Conservation (phyloP, 2,797 vertebrate genomes). For the Molossus molossus region DNA sequence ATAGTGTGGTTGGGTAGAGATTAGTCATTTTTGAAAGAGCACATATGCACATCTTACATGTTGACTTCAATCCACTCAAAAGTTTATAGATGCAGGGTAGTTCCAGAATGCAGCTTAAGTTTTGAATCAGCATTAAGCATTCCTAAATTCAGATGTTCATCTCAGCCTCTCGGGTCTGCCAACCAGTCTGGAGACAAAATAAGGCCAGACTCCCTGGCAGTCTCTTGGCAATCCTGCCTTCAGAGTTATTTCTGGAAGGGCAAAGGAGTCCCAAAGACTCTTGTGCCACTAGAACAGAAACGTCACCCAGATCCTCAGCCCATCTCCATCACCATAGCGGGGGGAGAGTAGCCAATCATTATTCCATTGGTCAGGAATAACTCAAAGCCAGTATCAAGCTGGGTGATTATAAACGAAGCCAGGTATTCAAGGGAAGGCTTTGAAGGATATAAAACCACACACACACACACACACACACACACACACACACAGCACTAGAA, state of each 20-base stretch:
- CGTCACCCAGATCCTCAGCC: constrained; percentile 57
- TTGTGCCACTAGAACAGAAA: constrained; percentile 3
- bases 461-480: neutral
- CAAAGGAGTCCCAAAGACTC: neutral
- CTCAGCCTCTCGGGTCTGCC: constrained; percentile 33
- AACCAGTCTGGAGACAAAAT: constrained; percentile 61
- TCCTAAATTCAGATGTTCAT: constrained; percentile 59
- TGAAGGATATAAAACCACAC: constrained; percentile 37
- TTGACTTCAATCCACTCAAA: constrained; percentile 67
- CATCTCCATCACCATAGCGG: constrained; percentile 40
- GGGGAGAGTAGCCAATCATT: neutral
- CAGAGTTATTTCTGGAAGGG: constrained; percentile 66
- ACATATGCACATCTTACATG: constrained; percentile 36
- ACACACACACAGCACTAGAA: neutral
- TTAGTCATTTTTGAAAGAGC: constrained; percentile 80
- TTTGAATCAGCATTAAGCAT: constrained; percentile 60
- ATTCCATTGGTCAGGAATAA: constrained; percentile 22
- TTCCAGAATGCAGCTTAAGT: constrained; percentile 44
- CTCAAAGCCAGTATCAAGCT: constrained; percentile 51
- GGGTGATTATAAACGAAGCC: neutral
- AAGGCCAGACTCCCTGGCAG: constrained; percentile 22
- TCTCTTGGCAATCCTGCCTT: constrained; percentile 53
- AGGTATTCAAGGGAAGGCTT: constrained; percentile 29
- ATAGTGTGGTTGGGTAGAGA: constrained; percentile 64
- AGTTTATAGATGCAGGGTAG: constrained; percentile 17